phyloP scores from a whole-genome alignment of 23 tunicate species.

The Diplosoma virens region DNA sequence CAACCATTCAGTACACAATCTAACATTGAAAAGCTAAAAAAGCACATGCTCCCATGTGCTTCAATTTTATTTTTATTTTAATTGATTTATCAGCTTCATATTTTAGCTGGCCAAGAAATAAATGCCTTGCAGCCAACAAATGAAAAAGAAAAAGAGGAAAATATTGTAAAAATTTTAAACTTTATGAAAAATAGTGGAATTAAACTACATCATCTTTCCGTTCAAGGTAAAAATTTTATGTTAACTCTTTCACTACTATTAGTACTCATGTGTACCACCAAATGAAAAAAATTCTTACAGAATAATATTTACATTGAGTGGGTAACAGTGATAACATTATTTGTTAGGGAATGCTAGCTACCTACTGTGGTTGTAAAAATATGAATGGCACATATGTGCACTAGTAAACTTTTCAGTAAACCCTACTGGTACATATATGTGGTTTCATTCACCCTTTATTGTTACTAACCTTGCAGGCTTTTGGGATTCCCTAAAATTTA shows the following conservation, averaged over 20 bases:
- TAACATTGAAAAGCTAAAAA: background rate
- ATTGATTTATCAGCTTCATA: background rate
- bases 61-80: background rate
- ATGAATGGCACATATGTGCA: background rate
- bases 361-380: background rate
- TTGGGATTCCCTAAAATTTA: too few relatives aligned
- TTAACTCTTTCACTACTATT: background rate
- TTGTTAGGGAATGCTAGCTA: background rate
- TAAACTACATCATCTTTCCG: conserved; percentile 37
- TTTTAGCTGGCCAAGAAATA: conserved; percentile 39
- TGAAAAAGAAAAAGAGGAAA: conserved; percentile 33
- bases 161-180: conserved; percentile 39
- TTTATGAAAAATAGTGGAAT: conserved; percentile 60
- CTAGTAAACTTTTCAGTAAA: background rate
- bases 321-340: background rate
- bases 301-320: background rate
- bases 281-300: background rate
- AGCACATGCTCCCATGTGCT: background rate
- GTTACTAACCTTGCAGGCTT: too few relatives aligned
- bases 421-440: background rate
- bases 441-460: too few relatives aligned
- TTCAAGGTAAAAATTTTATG: conserved; percentile 27
- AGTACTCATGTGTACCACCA: background rate
- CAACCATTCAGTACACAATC: too few relatives aligned
- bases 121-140: conserved; percentile 8